Percentiles rank a stretch among this genome's conserved stretches.
Conservation (phyloP, 2,888 invertebrate genomes). For the Thecocarcelia acutangulata region DNA sequence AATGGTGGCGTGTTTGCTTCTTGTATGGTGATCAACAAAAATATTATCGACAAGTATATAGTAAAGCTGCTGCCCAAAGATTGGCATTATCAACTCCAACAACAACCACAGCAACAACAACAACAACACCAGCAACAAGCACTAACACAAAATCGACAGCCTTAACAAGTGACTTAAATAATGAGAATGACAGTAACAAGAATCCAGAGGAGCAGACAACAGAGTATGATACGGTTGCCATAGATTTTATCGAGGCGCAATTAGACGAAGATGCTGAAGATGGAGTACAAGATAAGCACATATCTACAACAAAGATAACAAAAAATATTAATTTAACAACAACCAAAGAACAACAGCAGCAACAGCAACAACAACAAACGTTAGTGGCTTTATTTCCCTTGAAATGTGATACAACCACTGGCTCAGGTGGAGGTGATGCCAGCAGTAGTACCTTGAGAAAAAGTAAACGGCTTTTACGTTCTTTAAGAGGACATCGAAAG, state of each 20-base stretch:
- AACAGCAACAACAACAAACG: slow-evolving; percentile 62
- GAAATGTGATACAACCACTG: slow-evolving; percentile 71
- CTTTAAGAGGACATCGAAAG: slow-evolving; percentile 77
- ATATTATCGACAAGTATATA: slow-evolving; percentile 91
- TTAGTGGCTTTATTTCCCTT: slow-evolving; percentile 76
- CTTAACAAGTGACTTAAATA: slow-evolving; percentile 68
- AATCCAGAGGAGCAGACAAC: slow-evolving; percentile 67
- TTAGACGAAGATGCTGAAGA: slow-evolving; percentile 68
- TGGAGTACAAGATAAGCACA: slow-evolving; percentile 60
- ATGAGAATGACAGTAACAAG: slow-evolving; percentile 71
- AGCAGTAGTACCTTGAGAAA: slow-evolving; percentile 70
- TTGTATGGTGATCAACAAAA: slow-evolving; percentile 93
- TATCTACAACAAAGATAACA: slow-evolving; percentile 58
- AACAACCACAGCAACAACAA: slow-evolving; percentile 41
- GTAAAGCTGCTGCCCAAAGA: slow-evolving; percentile 83
- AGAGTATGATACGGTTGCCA: slow-evolving; percentile 70
- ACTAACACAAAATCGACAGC: slow-evolving; percentile 32
- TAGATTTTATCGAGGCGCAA: slow-evolving; percentile 72
- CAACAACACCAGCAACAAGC: slow-evolving; percentile 49
- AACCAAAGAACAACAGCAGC: slow-evolving; percentile 53
- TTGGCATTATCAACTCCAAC: slow-evolving; percentile 80
- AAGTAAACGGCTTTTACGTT: slow-evolving; percentile 79
- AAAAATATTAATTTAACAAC: slow-evolving; percentile 64
- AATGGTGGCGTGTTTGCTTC: slow-evolving; percentile 95
- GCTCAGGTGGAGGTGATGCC: slow-evolving; percentile 22